Base-by-base conservation (phyloP, 2,113 vertebrate genomes). In the Salvelinus sp. region DNA sequence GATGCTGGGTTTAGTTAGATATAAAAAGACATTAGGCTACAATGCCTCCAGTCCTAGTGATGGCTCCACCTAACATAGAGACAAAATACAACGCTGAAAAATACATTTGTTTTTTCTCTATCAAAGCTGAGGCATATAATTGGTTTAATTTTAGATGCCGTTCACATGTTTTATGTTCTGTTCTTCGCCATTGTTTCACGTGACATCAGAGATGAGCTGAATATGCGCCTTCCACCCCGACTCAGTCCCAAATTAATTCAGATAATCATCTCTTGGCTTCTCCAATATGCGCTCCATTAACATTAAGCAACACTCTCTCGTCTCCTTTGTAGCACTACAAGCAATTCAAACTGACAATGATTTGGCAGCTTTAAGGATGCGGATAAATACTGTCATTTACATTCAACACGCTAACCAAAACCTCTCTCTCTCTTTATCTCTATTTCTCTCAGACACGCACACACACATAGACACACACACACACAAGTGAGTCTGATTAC, bases 251-350 rank as follows among this genome's bases (percentile, higher is more conserved):
- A 74, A 86, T 87, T 76, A 80, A 88, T 73, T 87, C 82, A 83
- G 82, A 72, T 83, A 85, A 84, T 78, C 79, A 87, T 83, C 73
- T 87, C 82, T 74, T 81, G 73, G 82, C 79, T 76, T 84, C 79
- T 78, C 28, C 74, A 79, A 20, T 79, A 76, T 84, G 68, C 23
- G 81, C 60, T 13, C 73, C 76, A 83, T 85, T 83, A 83, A 75
- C 78, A 83, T 79, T 65, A 77, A 82, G 78, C 58, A 83, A 83
- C 78, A 69, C 63, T 76, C 25, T 71, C 13, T 58, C 22, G 5
- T 78, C 48, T 80, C 69, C 79, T 77, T 78, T 48, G 76, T 73
- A 58, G 72, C 70, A 69, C 82, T 84, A 71, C 69, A 60, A 83
- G 73, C 77, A 60, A 72, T 44, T 57, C 16, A 74, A 25, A 4